phyloP scores from a whole-genome alignment of 2,888 invertebrate species.

The Eupithecia tripunctaria region DNA sequence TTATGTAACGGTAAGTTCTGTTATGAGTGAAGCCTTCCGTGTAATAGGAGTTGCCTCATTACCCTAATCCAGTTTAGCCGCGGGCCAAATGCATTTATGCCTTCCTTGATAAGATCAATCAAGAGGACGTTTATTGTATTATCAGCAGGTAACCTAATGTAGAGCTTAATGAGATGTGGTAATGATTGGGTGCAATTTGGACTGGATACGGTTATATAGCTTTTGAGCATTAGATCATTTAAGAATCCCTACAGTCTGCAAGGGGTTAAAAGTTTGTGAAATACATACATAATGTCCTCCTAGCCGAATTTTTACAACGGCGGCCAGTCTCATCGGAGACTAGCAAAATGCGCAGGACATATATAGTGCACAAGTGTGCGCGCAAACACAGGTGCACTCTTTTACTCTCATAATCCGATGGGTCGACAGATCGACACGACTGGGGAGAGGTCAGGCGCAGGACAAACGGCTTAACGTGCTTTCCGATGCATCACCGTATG shows the following conservation, averaged over 20 bases:
- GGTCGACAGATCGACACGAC: no score
- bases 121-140: constrained; percentile 26
- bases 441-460: no score
- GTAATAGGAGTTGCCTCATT: constrained; percentile 30
- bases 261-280: neutral
- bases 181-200: constrained; percentile 5
- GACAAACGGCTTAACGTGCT: no score
- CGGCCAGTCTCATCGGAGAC: no score
- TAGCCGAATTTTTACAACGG: no score
- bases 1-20: neutral
- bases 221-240: neutral
- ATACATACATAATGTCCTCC: no score
- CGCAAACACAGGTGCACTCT: no score
- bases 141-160: neutral
- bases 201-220: neutral
- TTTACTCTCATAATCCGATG: no score
- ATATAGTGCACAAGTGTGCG: no score
- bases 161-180: constrained; percentile 51
- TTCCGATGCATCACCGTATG: no score
- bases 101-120: constrained; percentile 31
- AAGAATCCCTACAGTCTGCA: neutral
- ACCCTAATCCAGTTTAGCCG: constrained; percentile 28
- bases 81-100: constrained; percentile 34
- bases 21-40: constrained; percentile 16
- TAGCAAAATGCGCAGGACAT: no score